Percentiles rank a stretch among this genome's conserved stretches.
These are phyloP conservation scores for Telmatherina bonti DNA, from an alignment of 2,797 vertebrate genomes.

Conservation along the genomic window DNA sequence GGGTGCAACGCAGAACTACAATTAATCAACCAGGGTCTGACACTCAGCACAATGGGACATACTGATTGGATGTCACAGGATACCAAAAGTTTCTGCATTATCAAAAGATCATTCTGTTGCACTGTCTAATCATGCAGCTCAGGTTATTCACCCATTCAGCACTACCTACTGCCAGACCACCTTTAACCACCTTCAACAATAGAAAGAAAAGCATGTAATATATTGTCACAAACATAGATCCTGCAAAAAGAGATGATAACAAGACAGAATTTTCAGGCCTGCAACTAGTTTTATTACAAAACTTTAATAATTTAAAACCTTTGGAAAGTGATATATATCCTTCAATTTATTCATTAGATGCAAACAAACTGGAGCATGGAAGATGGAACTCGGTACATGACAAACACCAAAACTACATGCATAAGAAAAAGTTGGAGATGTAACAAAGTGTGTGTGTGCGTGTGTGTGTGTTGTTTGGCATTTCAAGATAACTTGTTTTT, in stretches of 20 bases:
- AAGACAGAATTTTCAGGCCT: background rate
- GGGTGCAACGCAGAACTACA: slow-evolving; percentile 64
- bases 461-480: background rate
- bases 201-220: too few relatives aligned
- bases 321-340: background rate
- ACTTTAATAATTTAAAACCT: background rate
- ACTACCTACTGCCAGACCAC: background rate
- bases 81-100: slow-evolving; percentile 3
- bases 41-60: slow-evolving; percentile 79
- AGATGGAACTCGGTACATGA: too few relatives aligned
- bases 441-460: background rate
- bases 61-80: slow-evolving; percentile 67
- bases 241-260: background rate
- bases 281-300: background rate
- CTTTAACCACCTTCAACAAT: too few relatives aligned
- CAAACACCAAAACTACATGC: too few relatives aligned
- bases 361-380: background rate
- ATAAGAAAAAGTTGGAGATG: background rate
- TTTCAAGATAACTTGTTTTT: background rate
- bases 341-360: background rate
- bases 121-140: too few relatives aligned
- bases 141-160: background rate
- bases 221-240: background rate
- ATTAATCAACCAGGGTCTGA: slow-evolving; percentile 76
- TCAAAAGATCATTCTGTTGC: background rate